phyloP scores from a whole-genome alignment of 2,797 vertebrate genomes.

The Thunnus albacares region DNA sequence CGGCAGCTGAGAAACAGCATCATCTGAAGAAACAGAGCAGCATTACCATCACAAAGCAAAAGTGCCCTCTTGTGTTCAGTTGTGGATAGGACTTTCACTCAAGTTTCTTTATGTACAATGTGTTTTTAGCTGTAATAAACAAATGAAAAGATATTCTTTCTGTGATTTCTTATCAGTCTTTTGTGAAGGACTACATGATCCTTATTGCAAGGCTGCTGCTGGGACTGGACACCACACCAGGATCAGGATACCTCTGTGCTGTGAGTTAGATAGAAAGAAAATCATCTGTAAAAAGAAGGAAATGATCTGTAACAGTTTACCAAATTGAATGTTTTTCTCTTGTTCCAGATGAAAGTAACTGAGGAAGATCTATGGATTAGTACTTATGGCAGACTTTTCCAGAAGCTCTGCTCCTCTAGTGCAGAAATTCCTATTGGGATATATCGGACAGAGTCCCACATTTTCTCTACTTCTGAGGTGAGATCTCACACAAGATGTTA shows the following conservation, averaged over 20 bases:
- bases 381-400: conserved; percentile 88
- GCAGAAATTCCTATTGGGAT: conserved; percentile 90
- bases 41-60: conserved; percentile 24
- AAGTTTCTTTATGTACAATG: not conserved
- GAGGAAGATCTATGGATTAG: conserved; percentile 90
- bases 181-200: conserved; percentile 92
- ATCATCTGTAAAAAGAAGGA: not conserved
- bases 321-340: not conserved
- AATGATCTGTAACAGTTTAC: not conserved
- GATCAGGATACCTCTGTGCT: conserved; percentile 89
- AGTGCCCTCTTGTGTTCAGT: conserved; percentile 76
- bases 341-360: conserved; percentile 85
- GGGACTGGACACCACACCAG: conserved; percentile 89
- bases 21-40: conserved; percentile 16
- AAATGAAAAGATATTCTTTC: not conserved
- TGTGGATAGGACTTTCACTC: not conserved
- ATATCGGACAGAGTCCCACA: conserved; percentile 87
- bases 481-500: not conserved
- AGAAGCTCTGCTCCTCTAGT: conserved; percentile 90
- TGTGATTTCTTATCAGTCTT: conserved; percentile 82
- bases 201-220: conserved; percentile 88
- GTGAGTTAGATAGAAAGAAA: conserved; percentile 76
- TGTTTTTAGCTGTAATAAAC: not conserved
- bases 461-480: conserved; percentile 85
- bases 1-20: conserved; percentile 8